Base-by-base conservation (phyloP, 2,888 invertebrate genomes). In the Nomada fucata region DNA sequence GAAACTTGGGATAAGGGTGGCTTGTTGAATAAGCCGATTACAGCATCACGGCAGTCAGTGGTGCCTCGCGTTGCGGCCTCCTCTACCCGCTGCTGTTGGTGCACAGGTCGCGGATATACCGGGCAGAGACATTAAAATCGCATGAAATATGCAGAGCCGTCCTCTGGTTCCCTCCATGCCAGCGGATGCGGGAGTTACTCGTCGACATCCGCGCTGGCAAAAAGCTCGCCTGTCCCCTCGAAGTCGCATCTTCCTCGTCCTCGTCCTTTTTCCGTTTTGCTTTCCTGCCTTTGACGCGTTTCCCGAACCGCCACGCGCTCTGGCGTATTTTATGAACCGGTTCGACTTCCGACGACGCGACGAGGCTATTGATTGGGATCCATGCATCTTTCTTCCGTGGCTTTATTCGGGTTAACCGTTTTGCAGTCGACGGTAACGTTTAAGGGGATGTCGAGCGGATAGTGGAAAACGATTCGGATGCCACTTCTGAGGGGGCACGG, bases 51-150 rank as follows among this genome's bases (percentile, higher is more conserved):
- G 92, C 89, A 89, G 89, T 90, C 86, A 85, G 77, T 85, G 81
- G 83, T 84, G 83, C 76, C 84, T 81, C 83, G 82, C 82, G 81
- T 79, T 76, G 76, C 73, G 61, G 76, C 52, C 52, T 81, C 63
- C 63, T 71, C 61, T 68, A 79, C 73, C 60, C 29, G 71, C 44
- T 53, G 73, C 82, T 71, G 73, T 76, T 78, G 82, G 72, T 83
- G 80, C 79, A 81, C 80, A 73, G 75, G 63, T 70, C 61, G 83
- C 50, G 77, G 79, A 79, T 76, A 76, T 63, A 71, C 82, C 81
- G 50, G 89, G 88, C 90, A 90, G 92, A 92, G 93, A 93, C 93
- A 93, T 93, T 93, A 93, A 93, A 93, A 93, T 93, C 93, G 91
- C 91, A 91, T 93, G 78, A 93, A 93, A 92, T 93, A 93, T 93